phyloP scores from a whole-genome alignment of 2,797 vertebrate genomes.

The Sardinella longiceps region DNA sequence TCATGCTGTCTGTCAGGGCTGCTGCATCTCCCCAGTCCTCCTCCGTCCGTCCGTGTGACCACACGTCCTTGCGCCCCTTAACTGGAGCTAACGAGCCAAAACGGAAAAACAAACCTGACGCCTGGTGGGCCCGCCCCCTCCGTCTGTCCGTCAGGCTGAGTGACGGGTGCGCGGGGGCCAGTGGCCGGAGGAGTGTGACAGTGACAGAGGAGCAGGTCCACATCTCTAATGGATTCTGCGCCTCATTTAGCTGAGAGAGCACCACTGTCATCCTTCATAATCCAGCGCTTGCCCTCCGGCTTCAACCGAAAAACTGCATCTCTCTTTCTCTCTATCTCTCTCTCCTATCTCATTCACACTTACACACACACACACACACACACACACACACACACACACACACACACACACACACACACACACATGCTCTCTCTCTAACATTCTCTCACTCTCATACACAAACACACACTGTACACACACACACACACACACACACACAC shows the following conservation, averaged over 20 bases:
- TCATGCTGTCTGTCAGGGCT: not conserved
- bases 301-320: slow-evolving; percentile 33
- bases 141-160: slow-evolving; percentile 45
- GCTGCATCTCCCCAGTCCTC: not conserved
- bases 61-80: not conserved
- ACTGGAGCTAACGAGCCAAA: slow-evolving; percentile 2
- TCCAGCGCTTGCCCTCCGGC: slow-evolving; percentile 29
- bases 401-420: not conserved
- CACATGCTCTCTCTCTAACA: not conserved
- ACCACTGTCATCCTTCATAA: slow-evolving; percentile 46
- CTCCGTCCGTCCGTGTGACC: not conserved
- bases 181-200: slow-evolving; percentile 38
- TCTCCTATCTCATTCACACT: not conserved
- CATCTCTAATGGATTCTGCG: slow-evolving; percentile 52
- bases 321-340: slow-evolving; percentile 8
- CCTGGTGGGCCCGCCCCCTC: slow-evolving; percentile 9
- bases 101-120: not conserved
- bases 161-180: slow-evolving; percentile 46
- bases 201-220: slow-evolving; percentile 46
- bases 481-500: too few relatives aligned
- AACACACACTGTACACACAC: too few relatives aligned
- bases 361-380: not conserved
- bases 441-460: not conserved
- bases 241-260: slow-evolving; percentile 51
- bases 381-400: not conserved